Evolutionary conservation across 2,888 invertebrate species (phyloP).

Genomic region (Philopedon plagiatum): DNA sequence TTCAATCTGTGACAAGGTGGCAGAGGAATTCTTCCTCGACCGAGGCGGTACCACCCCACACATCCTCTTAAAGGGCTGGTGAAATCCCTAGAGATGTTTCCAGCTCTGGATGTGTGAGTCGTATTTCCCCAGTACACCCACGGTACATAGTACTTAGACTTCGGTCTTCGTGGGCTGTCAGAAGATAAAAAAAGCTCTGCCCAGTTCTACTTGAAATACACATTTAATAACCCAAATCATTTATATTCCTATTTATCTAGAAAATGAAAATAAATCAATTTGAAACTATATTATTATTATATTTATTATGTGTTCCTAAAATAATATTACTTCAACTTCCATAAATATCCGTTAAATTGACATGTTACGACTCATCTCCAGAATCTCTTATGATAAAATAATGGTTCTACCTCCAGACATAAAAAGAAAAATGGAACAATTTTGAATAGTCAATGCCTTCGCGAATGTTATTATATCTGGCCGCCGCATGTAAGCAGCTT

Average conservation of each 20-base stretch:
- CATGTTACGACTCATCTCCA: slow-evolving; percentile 25
- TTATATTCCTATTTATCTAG: background rate
- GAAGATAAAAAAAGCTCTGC: too few relatives aligned
- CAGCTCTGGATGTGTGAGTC: too few relatives aligned
- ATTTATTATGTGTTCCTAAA: slow-evolving; percentile 1
- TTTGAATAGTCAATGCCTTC: slow-evolving; percentile 11
- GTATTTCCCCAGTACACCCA: too few relatives aligned
- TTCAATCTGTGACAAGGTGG: too few relatives aligned
- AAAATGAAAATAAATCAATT: background rate
- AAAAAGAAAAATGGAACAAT: slow-evolving; percentile 17
- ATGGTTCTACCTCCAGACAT: slow-evolving; percentile 12
- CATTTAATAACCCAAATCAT: background rate
- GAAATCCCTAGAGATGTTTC: too few relatives aligned
- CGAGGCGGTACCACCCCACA: too few relatives aligned
- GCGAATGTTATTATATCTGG: slow-evolving; percentile 7
- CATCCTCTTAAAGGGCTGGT: too few relatives aligned
- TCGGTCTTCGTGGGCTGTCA: too few relatives aligned
- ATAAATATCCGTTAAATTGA: slow-evolving; percentile 32
- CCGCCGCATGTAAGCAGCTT: slow-evolving; percentile 2
- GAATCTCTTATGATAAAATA: slow-evolving; percentile 24
- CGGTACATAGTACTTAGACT: too few relatives aligned
- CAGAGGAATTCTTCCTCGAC: too few relatives aligned
- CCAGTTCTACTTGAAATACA: too few relatives aligned
- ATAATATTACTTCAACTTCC: background rate
- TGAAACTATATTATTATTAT: background rate